These are phyloP conservation scores for Daboia siamensis DNA, from an alignment of 2,113 vertebrate genomes.

Conservation along the genomic window DNA sequence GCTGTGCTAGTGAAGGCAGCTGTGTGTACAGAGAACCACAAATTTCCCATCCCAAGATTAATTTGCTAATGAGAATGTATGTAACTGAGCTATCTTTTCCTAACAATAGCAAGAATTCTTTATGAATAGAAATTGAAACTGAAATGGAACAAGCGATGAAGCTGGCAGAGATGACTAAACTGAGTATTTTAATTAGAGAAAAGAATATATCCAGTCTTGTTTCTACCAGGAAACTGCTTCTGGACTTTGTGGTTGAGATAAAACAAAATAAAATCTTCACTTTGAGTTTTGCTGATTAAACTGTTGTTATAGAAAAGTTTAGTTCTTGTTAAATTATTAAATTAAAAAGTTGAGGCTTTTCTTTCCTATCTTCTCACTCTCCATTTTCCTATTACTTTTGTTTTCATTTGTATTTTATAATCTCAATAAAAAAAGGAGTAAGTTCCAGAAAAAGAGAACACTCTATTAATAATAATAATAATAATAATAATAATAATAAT, in stretches of 20 bases:
- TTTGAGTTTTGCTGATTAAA: not conserved
- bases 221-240: not conserved
- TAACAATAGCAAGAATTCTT: not conserved
- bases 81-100: not conserved
- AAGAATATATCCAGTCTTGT: not conserved
- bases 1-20: not conserved
- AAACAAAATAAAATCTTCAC: not conserved
- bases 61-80: not conserved
- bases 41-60: not conserved
- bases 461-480: no score
- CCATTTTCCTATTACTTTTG: not conserved
- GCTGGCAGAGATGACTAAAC: not conserved
- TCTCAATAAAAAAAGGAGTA: not conserved
- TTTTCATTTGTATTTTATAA: not conserved
- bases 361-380: not conserved
- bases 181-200: not conserved
- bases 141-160: not conserved
- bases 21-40: not conserved
- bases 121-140: not conserved
- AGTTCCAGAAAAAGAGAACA: not conserved
- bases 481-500: no score
- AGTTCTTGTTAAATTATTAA: not conserved
- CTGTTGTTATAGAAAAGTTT: not conserved
- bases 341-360: not conserved
- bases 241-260: not conserved